Percentiles rank a stretch among this genome's conserved stretches.
These are phyloP conservation scores for Nesidiocoris tenuis DNA, from an alignment of 2,888 invertebrate species.

Conservation along the genomic window DNA sequence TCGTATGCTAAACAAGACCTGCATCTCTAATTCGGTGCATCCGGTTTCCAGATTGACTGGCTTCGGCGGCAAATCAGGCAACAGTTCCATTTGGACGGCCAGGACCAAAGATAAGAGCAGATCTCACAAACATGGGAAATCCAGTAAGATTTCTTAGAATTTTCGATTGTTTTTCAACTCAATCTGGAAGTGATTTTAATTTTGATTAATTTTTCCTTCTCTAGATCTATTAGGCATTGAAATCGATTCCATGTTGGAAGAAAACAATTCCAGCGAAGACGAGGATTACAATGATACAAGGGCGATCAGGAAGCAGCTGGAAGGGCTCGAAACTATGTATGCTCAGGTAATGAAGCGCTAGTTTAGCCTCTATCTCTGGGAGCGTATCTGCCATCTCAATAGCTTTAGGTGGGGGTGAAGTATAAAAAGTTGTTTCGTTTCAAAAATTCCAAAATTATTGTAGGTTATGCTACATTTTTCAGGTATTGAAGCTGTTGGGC, in stretches of 20 bases:
- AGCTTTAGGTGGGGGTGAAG: too few relatives aligned
- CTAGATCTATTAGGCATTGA: constrained; percentile 50
- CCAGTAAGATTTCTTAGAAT: too few relatives aligned
- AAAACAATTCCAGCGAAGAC: constrained; percentile 53
- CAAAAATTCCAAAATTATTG: neutral
- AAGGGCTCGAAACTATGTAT: constrained; percentile 84
- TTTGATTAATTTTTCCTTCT: too few relatives aligned
- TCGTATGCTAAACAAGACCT: too few relatives aligned
- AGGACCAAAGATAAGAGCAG: constrained; percentile 47
- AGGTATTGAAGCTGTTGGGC: constrained; percentile 64
- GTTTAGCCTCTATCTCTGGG: too few relatives aligned
- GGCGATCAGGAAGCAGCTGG: constrained; percentile 75
- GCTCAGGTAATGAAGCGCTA: constrained; percentile 64
- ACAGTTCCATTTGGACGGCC: constrained; percentile 44
- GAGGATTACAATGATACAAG: constrained; percentile 71
- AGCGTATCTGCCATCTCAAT: too few relatives aligned
- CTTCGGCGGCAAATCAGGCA: constrained; percentile 27
- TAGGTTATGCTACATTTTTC: neutral
- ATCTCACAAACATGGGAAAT: constrained; percentile 35
- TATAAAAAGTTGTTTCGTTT: too few relatives aligned
- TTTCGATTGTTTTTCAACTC: too few relatives aligned
- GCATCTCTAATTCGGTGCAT: neutral
- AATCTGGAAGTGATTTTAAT: too few relatives aligned
- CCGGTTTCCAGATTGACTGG: constrained; percentile 31
- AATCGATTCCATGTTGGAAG: constrained; percentile 68